Base-by-base conservation (phyloP, 2,888 invertebrate species). In the Noctua janthina region DNA sequence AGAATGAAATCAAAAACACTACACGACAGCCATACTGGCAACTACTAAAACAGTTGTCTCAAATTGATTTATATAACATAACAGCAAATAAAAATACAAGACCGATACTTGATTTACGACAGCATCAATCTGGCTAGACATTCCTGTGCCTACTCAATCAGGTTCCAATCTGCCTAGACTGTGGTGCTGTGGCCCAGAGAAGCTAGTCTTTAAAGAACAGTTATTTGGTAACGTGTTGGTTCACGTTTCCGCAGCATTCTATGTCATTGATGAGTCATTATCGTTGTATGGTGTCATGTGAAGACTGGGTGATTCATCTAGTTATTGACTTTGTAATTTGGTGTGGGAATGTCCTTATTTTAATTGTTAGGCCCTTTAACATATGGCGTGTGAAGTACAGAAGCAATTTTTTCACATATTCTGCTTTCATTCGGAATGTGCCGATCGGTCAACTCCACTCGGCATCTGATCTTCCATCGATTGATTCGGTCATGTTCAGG, bases 181-280 rank as follows among this genome's bases (percentile, higher is more conserved):
- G 54, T 64, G 3, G 29, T 64, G 29, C 29, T 64, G 29, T 64
- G 62, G 66, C 46, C 29, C 51, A 68, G 68, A 79, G 75, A 51
- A 64, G 77, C 72, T 68, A 68, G 79, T 75, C 66, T 77, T 64
- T 43, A 46, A 80, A 70, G 29, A 77, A 85, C 85, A 74, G 85
- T 83, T 85, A 87, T 82, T 51, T 15, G 74, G 68, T 64, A 85
- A 85, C 87, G 56, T 74, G 87, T 87, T 78, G 51, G 85, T 86
- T 70, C 87, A 85, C 56, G 87, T 79, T 81, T 76, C 76, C 83
- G 69, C 75, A 72, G 74, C 76, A 79, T 78, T 87, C 86, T 79
- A 69, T 87, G 87, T 76, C 87, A 79, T 74, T 85, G 80, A 74
- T 85, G 87, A 87, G 43, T 87, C 87, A 87, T 80, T 51, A 84